phyloP scores from a whole-genome alignment of 2,888 invertebrate species.

The Heliconius ismenius region DNA sequence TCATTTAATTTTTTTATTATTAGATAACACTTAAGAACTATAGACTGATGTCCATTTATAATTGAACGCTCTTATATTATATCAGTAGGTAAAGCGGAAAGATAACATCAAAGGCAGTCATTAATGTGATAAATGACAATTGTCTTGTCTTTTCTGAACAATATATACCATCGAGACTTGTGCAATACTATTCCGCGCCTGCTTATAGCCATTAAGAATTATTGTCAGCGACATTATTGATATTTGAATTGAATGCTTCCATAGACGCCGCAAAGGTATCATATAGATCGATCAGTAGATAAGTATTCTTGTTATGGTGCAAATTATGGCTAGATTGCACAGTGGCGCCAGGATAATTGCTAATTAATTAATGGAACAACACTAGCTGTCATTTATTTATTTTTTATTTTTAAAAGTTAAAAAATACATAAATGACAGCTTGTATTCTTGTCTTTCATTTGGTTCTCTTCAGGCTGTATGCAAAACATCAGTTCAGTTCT shows the following conservation, averaged over 20 bases:
- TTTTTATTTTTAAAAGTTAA: slow-evolving; percentile 37
- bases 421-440: not conserved
- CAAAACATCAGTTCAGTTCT: slow-evolving; percentile 21
- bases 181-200: slow-evolving; percentile 75
- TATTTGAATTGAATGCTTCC: slow-evolving; percentile 79
- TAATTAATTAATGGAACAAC: slow-evolving; percentile 28
- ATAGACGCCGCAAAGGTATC: slow-evolving; percentile 66
- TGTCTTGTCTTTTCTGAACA: slow-evolving; percentile 75
- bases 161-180: slow-evolving; percentile 73
- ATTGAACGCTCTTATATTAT: slow-evolving; percentile 56
- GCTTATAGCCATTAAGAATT: slow-evolving; percentile 76
- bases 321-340: slow-evolving; percentile 52
- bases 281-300: slow-evolving; percentile 68
- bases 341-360: slow-evolving; percentile 31
- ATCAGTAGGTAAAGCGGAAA: slow-evolving; percentile 55
- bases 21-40: slow-evolving; percentile 52
- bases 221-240: slow-evolving; percentile 70
- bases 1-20: slow-evolving; percentile 46
- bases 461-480: slow-evolving; percentile 34
- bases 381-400: slow-evolving; percentile 35
- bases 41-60: slow-evolving; percentile 61
- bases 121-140: slow-evolving; percentile 79
- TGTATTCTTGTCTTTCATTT: slow-evolving; percentile 26
- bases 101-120: slow-evolving; percentile 79
- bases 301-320: slow-evolving; percentile 57